Evolutionary conservation across 2,888 invertebrate species (phyloP).

Genomic region (Cheilosia urbana): DNA sequence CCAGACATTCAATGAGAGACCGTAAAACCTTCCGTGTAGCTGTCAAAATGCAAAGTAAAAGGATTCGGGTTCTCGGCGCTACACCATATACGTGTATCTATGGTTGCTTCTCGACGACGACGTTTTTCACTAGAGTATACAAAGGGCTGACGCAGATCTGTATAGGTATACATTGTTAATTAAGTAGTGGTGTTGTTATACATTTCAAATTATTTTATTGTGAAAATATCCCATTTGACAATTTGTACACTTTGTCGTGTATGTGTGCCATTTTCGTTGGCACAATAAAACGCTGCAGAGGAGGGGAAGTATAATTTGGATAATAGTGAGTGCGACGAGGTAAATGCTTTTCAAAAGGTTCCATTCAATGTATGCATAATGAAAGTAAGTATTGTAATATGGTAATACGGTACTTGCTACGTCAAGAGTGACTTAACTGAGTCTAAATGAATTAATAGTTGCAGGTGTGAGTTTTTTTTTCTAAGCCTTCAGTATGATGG

Average conservation of each 20-base stretch:
- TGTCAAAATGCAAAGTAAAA: constrained; percentile 75
- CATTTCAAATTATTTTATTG: constrained; percentile 75
- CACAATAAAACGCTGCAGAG: constrained; percentile 13
- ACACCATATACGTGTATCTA: neutral
- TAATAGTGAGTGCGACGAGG: neutral
- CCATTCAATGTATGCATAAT: too few species aligned
- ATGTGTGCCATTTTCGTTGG: constrained; percentile 22
- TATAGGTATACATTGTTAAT: constrained; percentile 70
- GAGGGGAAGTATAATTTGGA: neutral
- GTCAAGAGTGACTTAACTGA: too few species aligned
- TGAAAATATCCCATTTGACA: constrained; percentile 65
- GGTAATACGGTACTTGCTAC: too few species aligned
- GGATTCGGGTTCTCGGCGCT: constrained; percentile 56
- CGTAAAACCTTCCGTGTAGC: constrained; percentile 74
- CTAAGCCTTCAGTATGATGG: too few species aligned
- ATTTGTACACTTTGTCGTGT: constrained; percentile 52
- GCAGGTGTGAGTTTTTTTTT: too few species aligned
- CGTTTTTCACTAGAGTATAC: constrained; percentile 10
- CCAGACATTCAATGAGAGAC: constrained; percentile 71
- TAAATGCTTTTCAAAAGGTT: neutral
- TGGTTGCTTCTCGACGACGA: constrained; percentile 17
- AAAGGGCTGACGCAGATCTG: constrained; percentile 71
- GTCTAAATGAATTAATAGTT: too few species aligned
- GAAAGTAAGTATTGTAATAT: too few species aligned
- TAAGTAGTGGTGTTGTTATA: constrained; percentile 75